A percentile compares a stretch with the other conserved stretches of the same genome.
phyloP scores from a whole-genome alignment of 2,113 vertebrate species.

The Neoarius graeffei region DNA sequence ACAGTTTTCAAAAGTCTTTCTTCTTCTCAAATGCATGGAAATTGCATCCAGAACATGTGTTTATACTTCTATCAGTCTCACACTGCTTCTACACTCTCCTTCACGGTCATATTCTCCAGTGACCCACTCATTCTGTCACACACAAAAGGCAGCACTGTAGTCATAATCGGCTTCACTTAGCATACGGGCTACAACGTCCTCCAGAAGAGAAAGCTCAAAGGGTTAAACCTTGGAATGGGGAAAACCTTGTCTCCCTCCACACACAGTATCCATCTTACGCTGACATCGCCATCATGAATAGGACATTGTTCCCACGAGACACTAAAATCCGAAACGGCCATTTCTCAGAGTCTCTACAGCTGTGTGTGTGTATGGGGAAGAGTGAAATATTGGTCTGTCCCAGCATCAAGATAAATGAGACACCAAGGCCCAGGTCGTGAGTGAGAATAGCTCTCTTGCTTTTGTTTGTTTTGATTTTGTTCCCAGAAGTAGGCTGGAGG shows the following conservation, averaged over 20 bases:
- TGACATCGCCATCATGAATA: conserved; percentile 65
- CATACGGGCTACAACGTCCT: not conserved
- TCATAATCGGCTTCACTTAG: not conserved
- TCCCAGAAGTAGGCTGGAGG: conserved; percentile 66
- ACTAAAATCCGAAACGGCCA: conserved; percentile 62
- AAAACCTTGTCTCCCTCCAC: conserved; percentile 43
- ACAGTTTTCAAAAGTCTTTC: not conserved
- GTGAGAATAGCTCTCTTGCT: conserved; percentile 60
- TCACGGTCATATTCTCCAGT: not conserved
- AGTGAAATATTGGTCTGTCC: conserved; percentile 44
- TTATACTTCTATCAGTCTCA: not conserved
- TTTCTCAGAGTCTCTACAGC: conserved; percentile 56
- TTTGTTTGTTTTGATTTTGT: conserved; percentile 76
- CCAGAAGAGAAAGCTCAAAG: not conserved
- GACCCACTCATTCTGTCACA: not conserved
- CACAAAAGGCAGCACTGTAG: conserved; percentile 7
- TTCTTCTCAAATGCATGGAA: not conserved
- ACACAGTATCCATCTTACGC: conserved; percentile 47
- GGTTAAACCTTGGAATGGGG: conserved; percentile 33
- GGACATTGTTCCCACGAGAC: conserved; percentile 66
- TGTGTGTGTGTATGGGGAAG: not conserved
- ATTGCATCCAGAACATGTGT: not conserved
- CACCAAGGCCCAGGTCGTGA: conserved; percentile 68
- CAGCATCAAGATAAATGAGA: conserved; percentile 66
- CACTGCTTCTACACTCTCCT: not conserved